Conservation (phyloP, 2,797 vertebrate species). For the Chromis chromis region DNA sequence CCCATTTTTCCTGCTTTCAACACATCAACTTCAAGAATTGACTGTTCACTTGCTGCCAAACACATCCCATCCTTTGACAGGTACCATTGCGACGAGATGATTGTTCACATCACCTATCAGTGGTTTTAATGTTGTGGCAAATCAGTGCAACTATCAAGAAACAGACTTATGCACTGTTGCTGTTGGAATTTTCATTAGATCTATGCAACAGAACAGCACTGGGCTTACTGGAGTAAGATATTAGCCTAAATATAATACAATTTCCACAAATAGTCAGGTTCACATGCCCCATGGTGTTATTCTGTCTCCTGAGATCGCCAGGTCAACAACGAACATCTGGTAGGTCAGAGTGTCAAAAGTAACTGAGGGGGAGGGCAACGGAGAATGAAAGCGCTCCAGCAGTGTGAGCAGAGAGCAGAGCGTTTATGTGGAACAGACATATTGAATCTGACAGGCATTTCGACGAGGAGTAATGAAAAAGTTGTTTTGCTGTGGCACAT, state of each 20-base stretch:
- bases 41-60: too few species aligned
- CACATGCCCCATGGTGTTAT: slow-evolving; percentile 30
- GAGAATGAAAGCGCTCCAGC: slow-evolving; percentile 38
- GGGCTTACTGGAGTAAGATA: not conserved
- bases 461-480: slow-evolving; percentile 12
- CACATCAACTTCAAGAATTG: too few species aligned
- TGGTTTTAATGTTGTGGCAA: too few species aligned
- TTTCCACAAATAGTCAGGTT: slow-evolving; percentile 9
- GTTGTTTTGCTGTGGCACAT: not conserved
- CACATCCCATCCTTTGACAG: too few species aligned
- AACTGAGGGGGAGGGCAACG: slow-evolving; percentile 6
- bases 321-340: slow-evolving; percentile 55
- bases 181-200: not conserved
- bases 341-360: slow-evolving; percentile 36
- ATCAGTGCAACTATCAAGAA: not conserved
- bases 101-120: too few species aligned
- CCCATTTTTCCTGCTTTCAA: too few species aligned
- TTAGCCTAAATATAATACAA: not conserved
- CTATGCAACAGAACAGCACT: not conserved
- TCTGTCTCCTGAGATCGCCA: slow-evolving; percentile 9
- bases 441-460: not conserved
- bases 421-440: not conserved
- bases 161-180: not conserved
- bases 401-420: slow-evolving; percentile 16
- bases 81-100: too few species aligned